Evolutionary conservation across 2,888 invertebrate genomes (phyloP).

Genomic region (Machimus rusticus): DNA sequence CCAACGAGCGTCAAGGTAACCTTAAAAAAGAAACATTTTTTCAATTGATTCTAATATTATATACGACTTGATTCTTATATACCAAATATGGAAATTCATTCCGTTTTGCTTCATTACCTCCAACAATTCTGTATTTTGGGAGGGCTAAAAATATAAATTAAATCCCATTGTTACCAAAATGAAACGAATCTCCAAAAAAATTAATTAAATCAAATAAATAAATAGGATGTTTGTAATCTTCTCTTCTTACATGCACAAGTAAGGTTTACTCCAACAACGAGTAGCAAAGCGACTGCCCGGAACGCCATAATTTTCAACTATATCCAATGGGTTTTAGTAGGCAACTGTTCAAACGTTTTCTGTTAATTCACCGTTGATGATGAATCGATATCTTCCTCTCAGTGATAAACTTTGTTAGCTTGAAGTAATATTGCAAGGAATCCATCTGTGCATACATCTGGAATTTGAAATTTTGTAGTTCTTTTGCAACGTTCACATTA

Average conservation of each 20-base stretch:
- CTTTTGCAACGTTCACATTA: too few species aligned
- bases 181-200: background rate
- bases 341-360: background rate
- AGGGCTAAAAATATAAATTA: background rate
- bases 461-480: too few species aligned
- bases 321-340: background rate
- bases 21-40: background rate
- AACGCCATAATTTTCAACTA: background rate
- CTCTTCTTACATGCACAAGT: background rate
- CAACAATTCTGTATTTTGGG: background rate
- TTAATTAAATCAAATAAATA: background rate
- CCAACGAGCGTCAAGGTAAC: background rate
- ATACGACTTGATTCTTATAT: background rate
- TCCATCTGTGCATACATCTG: too few species aligned
- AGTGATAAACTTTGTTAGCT: background rate
- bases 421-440: too few species aligned
- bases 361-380: background rate
- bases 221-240: background rate
- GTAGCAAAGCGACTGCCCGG: background rate
- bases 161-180: background rate
- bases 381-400: background rate
- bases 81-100: conserved; percentile 33
- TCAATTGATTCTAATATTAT: background rate
- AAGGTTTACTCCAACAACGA: background rate
- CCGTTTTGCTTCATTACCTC: background rate